Base-by-base conservation (phyloP, 2,888 invertebrate species). In the Axea sp. region DNA sequence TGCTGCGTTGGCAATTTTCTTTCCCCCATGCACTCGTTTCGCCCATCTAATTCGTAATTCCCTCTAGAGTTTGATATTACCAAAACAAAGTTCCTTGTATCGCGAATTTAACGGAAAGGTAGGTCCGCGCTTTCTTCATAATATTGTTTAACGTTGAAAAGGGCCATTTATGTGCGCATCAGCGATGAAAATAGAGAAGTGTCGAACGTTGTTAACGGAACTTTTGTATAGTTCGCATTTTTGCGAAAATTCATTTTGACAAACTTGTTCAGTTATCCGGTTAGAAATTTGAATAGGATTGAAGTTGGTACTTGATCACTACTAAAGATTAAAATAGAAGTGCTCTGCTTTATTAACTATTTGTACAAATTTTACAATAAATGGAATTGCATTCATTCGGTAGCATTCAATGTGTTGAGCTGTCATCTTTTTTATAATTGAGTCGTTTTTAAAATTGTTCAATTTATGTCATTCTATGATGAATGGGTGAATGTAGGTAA, bases 41-140 rank as follows among this genome's bases (percentile, higher is more conserved):
- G 26, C 31, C 49, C 51, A 43, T 59, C 45, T 53, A 30, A 60
- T 73, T 45, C 28, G 60, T 62, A 69, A 69, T 60, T 69, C 30
- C 53, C 60, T 53, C 22, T 37, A 26, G 3, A 37, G 47, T 62
- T 60, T 69, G 39, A 55, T 62, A 55, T 62, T 62, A 30, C 45
- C 45, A 26, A 69, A 69, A 69, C 69, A 62, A n/a, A 69, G 37
- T 60, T 62, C 45, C 45, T 55, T 69, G 30, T 45, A 28, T 53
- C 31, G 8, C 31, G 30, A 45, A 41, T 39, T 35, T 37, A 6
- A 45, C 49, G 24, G 17, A 7, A 35, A 53, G 28, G 47, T 39
- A 30, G 7, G 26, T 8, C 8, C 22, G 12, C 26, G 53, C 19
- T 15, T 65, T 55, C 47, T 41, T 15, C 35, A 15, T 60, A 41